These are phyloP conservation scores for Clarias macrocephalus DNA, from an alignment of 2,113 vertebrate species.

Conservation along the genomic window DNA sequence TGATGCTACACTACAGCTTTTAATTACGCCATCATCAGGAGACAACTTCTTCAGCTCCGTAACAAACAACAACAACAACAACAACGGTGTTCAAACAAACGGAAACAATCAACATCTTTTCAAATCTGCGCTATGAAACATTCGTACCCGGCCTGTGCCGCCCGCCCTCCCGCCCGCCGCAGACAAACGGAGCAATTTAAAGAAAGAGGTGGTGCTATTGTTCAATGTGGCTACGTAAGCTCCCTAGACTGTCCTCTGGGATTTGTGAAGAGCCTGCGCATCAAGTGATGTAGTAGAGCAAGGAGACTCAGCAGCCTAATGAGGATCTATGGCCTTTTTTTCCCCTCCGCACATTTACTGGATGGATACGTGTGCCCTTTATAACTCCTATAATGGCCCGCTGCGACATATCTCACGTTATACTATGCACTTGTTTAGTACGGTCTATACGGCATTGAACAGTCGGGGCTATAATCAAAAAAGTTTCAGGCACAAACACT, in stretches of 20 bases:
- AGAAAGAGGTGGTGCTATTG: slow-evolving; percentile 20
- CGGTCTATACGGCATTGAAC: not conserved
- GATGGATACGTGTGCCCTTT: slow-evolving; percentile 39
- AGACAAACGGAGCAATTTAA: slow-evolving; percentile 45
- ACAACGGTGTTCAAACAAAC: not conserved
- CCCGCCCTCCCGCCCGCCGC: not conserved
- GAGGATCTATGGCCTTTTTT: slow-evolving; percentile 70
- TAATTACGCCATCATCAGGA: not conserved
- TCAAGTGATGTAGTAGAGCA: slow-evolving; percentile 66
- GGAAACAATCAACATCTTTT: not conserved
- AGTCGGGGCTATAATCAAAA: not conserved
- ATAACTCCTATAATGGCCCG: slow-evolving; percentile 4
- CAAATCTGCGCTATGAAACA: not conserved
- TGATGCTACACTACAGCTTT: not conserved
- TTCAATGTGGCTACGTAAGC: slow-evolving; percentile 8
- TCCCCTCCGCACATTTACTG: slow-evolving; percentile 39
- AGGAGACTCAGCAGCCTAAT: slow-evolving; percentile 68
- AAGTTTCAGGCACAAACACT: not conserved
- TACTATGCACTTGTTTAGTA: not conserved
- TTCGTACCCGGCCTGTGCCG: not conserved
- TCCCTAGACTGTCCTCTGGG: slow-evolving; percentile 27
- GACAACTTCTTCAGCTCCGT: not conserved
- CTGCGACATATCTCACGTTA: not conserved
- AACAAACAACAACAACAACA: not conserved
- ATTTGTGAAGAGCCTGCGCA: slow-evolving; percentile 37